Evolutionary conservation across 2,113 vertebrate genomes (phyloP).

Genomic region (Psammodynastes pulverulentus): DNA sequence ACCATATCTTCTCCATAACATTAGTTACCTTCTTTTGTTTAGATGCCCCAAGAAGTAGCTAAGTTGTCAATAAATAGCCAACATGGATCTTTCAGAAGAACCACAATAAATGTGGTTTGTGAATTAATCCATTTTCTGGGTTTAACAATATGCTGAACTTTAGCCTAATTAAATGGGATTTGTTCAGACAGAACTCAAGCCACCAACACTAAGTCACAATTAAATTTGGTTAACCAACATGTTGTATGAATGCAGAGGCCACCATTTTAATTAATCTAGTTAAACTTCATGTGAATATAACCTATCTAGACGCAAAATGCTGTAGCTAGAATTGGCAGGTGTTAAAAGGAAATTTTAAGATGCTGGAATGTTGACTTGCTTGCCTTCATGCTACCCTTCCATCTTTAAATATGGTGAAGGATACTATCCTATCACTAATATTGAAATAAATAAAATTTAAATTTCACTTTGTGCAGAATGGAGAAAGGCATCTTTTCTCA

Average conservation of each 20-base stretch:
- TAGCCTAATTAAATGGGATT: background rate
- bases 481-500: background rate
- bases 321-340: background rate
- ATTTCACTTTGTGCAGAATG: background rate
- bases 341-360: background rate
- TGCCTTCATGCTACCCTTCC: background rate
- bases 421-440: background rate
- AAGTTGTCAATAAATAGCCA: background rate
- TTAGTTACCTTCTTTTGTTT: background rate
- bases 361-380: background rate
- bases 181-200: background rate
- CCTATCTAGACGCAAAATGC: background rate
- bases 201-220: background rate
- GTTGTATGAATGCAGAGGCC: background rate
- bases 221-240: background rate
- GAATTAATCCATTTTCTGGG: background rate
- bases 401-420: background rate
- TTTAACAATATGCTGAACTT: background rate
- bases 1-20: background rate
- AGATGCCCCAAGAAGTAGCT: background rate
- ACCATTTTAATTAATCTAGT: background rate
- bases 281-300: background rate
- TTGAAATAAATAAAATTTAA: background rate
- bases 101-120: background rate
- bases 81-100: no score